Percentiles rank a stretch among this genome's conserved stretches.
Conservation (phyloP, 2,113 vertebrate species). For the Macroglossus sobrinus region DNA sequence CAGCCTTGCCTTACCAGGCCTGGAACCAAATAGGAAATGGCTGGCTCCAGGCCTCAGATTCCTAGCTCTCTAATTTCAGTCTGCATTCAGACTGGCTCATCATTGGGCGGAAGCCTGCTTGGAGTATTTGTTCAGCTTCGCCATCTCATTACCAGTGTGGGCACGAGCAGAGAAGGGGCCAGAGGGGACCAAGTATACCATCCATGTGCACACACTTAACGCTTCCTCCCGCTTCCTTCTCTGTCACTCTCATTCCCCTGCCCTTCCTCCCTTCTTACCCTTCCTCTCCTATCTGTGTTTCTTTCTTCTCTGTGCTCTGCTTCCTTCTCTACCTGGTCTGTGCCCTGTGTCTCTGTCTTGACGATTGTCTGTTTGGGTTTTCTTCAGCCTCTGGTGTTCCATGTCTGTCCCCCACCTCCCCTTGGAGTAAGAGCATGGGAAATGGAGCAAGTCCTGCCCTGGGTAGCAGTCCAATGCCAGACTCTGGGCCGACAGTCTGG, state of each 20-base stretch:
- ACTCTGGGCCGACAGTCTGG: neutral
- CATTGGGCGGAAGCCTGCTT: neutral
- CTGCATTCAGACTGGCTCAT: neutral
- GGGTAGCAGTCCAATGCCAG: neutral
- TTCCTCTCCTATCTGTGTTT: neutral
- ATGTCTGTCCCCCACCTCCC: neutral
- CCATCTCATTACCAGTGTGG: neutral
- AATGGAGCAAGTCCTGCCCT: neutral
- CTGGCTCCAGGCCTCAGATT: neutral
- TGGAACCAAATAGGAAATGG: neutral
- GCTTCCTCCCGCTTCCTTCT: neutral
- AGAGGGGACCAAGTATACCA: neutral
- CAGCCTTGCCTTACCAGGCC: neutral
- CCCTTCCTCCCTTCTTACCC: neutral
- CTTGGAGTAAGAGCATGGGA: neutral
- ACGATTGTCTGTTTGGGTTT: neutral
- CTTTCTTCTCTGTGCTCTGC: neutral
- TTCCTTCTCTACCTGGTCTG: neutral
- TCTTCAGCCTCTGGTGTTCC: neutral
- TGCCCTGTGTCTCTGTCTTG: neutral
- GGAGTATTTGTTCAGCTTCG: neutral
- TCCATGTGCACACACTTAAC: neutral
- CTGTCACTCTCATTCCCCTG: neutral
- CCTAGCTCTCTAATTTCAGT: neutral
- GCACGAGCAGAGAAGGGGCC: neutral